Conservation (phyloP, 2,113 vertebrate genomes). For the Falcunculus frontatus region DNA sequence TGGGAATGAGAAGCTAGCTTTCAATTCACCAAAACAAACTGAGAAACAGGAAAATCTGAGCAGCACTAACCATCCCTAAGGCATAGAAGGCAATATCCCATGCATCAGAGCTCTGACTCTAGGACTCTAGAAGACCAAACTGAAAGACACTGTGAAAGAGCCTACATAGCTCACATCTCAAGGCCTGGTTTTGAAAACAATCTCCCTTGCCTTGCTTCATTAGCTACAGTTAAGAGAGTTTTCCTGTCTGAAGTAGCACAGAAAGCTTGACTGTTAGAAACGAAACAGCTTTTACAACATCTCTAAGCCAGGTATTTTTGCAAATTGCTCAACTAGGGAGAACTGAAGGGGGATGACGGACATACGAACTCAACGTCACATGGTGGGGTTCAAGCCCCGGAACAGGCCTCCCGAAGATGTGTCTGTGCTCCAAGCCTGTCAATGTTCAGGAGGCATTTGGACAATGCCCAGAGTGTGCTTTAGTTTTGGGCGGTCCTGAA, state of each 20-base stretch:
- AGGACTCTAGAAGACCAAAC: neutral
- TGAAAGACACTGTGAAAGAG: neutral
- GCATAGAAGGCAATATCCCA: neutral
- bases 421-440: neutral
- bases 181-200: neutral
- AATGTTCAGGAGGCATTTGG: neutral
- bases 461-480: neutral
- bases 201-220: neutral
- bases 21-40: neutral
- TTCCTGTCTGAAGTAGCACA: neutral
- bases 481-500: neutral
- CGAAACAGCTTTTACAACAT: neutral
- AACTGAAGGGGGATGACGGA: neutral
- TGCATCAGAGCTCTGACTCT: neutral
- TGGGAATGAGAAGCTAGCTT: neutral
- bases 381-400: neutral
- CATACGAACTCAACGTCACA: fast-evolving
- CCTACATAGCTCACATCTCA: neutral
- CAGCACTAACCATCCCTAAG: neutral
- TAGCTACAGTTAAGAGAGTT: neutral
- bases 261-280: neutral
- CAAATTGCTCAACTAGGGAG: neutral
- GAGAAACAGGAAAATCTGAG: neutral
- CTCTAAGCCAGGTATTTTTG: neutral
- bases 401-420: neutral